A percentile compares a stretch with the other conserved stretches of the same genome.
phyloP scores from a whole-genome alignment of 2,888 invertebrate genomes.

The Morinoia aosen region DNA sequence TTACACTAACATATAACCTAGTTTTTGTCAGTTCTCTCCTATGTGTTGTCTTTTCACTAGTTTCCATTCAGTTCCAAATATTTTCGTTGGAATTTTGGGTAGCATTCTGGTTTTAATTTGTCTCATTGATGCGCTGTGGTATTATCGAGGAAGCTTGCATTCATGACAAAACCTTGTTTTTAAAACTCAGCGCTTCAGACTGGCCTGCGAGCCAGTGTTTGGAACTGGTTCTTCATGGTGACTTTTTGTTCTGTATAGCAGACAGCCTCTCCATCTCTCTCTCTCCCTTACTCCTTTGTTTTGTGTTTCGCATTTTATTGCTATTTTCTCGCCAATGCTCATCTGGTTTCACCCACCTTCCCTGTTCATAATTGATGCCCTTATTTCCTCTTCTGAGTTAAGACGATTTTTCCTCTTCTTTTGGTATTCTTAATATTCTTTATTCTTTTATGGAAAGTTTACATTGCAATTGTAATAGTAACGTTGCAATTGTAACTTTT shows the following conservation, averaged over 20 bases:
- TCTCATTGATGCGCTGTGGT: too few relatives aligned
- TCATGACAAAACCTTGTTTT: not conserved
- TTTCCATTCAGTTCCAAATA: too few relatives aligned
- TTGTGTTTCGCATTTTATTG: not conserved
- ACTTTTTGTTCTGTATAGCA: not conserved
- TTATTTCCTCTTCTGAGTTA: not conserved
- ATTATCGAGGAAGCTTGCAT: not conserved
- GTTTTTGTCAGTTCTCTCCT: too few relatives aligned
- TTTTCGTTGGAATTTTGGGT: too few relatives aligned
- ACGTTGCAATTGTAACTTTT: too few relatives aligned
- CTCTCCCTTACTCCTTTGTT: not conserved
- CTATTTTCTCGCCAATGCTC: not conserved
- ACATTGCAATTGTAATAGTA: too few relatives aligned
- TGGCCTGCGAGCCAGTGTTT: not conserved
- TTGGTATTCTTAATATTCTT: not conserved
- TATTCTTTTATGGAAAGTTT: not conserved
- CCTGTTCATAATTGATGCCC: not conserved
- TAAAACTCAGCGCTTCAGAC: not conserved
- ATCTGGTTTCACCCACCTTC: not conserved
- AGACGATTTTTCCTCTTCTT: not conserved
- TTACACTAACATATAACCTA: too few relatives aligned
- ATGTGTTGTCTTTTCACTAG: too few relatives aligned
- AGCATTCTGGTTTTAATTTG: too few relatives aligned
- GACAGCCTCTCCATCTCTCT: not conserved
- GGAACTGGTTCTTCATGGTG: not conserved